Evolutionary conservation across 2,797 vertebrate genomes (phyloP).

Genomic region (Rhyacichthys aspro): DNA sequence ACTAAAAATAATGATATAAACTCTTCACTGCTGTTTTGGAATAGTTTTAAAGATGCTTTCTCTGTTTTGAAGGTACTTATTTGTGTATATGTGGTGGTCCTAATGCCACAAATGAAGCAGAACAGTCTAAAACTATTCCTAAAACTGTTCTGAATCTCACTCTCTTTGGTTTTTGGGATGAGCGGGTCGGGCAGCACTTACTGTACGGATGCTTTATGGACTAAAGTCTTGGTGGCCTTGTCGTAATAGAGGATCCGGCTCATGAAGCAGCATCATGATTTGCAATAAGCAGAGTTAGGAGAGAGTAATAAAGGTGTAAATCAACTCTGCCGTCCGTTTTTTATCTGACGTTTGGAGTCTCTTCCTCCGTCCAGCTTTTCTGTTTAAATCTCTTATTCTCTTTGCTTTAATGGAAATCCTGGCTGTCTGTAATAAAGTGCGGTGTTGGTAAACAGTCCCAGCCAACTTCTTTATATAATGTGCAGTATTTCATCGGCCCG

Average conservation of each 20-base stretch:
- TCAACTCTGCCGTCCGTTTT: slow-evolving; percentile 58
- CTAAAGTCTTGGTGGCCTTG: slow-evolving; percentile 64
- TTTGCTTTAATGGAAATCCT: slow-evolving; percentile 64
- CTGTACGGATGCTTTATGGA: slow-evolving; percentile 71
- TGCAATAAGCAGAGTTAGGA: slow-evolving; percentile 74
- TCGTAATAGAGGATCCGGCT: slow-evolving; percentile 72
- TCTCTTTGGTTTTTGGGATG: slow-evolving; percentile 23
- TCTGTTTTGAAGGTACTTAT: no score
- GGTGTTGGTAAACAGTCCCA: slow-evolving; percentile 71
- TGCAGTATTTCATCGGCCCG: slow-evolving; percentile 42
- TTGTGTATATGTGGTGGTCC: no score
- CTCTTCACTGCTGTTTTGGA: no score
- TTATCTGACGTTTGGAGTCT: slow-evolving; percentile 53
- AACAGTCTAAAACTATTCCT: no score
- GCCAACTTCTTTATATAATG: slow-evolving; percentile 53
- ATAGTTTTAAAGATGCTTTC: no score
- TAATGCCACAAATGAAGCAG: no score
- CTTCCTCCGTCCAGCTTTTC: slow-evolving; percentile 28
- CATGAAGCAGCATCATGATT: slow-evolving; percentile 77
- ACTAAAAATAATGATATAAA: no score
- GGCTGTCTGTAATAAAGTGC: slow-evolving; percentile 69
- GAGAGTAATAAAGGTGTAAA: slow-evolving; percentile 77
- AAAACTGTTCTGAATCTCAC: no score
- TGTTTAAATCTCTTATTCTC: slow-evolving; percentile 30
- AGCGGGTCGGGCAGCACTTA: slow-evolving; percentile 55